Percentiles rank a stretch among this genome's conserved stretches.
phyloP scores from a whole-genome alignment of 2,888 invertebrate species.

The Cordilura impudica region DNA sequence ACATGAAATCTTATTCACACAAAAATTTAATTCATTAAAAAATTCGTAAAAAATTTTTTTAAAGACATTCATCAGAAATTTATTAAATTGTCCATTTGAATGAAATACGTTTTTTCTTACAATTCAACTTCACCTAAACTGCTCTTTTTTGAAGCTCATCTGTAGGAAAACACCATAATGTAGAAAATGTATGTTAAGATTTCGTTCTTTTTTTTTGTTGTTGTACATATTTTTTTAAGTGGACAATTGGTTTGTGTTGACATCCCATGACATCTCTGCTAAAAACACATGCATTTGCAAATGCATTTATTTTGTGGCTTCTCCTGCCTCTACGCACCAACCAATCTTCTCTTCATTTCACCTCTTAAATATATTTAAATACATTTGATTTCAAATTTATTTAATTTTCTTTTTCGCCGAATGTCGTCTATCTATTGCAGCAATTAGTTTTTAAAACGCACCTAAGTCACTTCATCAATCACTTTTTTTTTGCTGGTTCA shows the following conservation, averaged over 20 bases:
- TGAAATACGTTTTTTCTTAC: no score
- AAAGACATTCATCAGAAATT: no score
- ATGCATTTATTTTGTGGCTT: constrained; percentile 24
- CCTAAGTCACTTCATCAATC: constrained; percentile 57
- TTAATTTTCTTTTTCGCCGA: neutral
- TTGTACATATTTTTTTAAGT: constrained; percentile 35
- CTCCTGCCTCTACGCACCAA: neutral
- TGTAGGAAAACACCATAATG: neutral
- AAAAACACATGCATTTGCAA: constrained; percentile 51
- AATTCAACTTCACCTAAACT: no score
- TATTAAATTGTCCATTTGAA: no score
- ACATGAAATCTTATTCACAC: no score
- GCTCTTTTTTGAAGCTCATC: neutral
- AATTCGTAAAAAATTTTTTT: no score
- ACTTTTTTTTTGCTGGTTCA: constrained; percentile 36
- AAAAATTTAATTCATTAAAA: no score
- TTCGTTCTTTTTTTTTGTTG: constrained; percentile 16
- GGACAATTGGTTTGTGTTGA: constrained; percentile 62
- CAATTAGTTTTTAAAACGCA: constrained; percentile 55
- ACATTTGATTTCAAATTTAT: constrained; percentile 21
- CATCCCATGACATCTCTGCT: constrained; percentile 55
- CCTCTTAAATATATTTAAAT: constrained; percentile 28
- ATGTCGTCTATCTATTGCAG: constrained; percentile 31
- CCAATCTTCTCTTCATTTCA: neutral
- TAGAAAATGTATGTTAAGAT: neutral